Base-by-base conservation (phyloP, 64 coral and sea anemone species). In the Porites australiensis region DNA sequence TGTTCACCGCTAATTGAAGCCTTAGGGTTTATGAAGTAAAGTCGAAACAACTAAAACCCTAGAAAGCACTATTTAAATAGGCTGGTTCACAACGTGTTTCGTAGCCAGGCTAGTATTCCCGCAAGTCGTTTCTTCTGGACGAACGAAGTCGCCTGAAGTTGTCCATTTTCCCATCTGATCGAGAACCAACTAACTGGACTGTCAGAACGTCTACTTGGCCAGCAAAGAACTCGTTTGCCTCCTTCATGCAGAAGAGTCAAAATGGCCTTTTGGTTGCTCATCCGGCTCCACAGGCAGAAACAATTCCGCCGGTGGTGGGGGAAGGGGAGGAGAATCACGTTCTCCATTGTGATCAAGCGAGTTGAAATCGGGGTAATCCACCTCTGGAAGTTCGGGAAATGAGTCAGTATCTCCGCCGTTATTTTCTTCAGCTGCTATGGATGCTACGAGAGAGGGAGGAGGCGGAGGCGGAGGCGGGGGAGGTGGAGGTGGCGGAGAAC, bases 361-460 rank as follows among this genome's bases (percentile, higher is more conserved):
- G 20, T 80, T 23, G 14, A 27, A 61, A 14, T 60, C 22, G 44
- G 13, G 4, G 22, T 61, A 80, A 60, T 80, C 77, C 1, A 80
- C 77, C 61, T 80, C 77, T 43, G 77, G 77, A 57, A 80, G 77
- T 62, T 61, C 77, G 61, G 55, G 77, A 15, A 43, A 8, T 44
- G 54, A 44, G 54, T 80, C 53, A 23, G 2, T 55, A 80, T 80
- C 55, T n/a, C 51, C 4, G 77, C 57, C 2, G 19, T 7, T 10
- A 58, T 79, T 59, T 51, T 58, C 18, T 7, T 80, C 12, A 3
- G 55, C 12, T 44, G 44, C 14, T 59, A 43, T 23, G 11, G 53
- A 60, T 55, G 50, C 53, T 8, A 9, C 0, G n/a, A 22, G 55
- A 15, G 77, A 8, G 3, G 55, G 77, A 6, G 77, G 55, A 10